Base-by-base conservation (phyloP, 2,888 invertebrate genomes). In the Spialia ferax region DNA sequence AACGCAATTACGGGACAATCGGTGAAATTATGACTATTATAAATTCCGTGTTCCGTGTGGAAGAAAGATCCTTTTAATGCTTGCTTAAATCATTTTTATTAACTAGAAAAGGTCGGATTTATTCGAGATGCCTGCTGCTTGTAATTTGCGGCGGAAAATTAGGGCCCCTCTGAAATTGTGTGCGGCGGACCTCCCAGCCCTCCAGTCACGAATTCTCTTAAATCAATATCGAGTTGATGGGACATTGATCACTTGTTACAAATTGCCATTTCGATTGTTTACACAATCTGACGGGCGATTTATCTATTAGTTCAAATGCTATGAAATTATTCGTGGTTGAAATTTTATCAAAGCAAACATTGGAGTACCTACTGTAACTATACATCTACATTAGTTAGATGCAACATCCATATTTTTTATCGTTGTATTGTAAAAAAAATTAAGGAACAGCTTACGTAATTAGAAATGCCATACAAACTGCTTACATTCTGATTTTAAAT, bases 1-100 rank as follows among this genome's bases (percentile, higher is more conserved):
- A 26, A 59, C 50, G 82, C 83, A 84, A 86, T 85, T 84, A 84
- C 79, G 79, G 80, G 79, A 85, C 85, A 86, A 86, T 88, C 81
- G 82, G 72, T 76, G 75, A 80, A 85, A 84, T 86, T 87, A 23
- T 15, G 54, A n/a, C 29, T n/a, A 85, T 85, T 88, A 90, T 88
- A 89, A 88, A 89, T 88, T 87, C 77, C 80, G 79, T 85, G 84
- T 86, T 85, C 84, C 85, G 80, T 79, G 82, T 81, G 79, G 77
- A 79, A 82, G 83, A 86, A 85, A 88, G 83, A 89, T 88, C 84
- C 85, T 85, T 88, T 88, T 89, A 89, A 89, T 89, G 89, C 84
- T 82, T 85, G 75, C 85, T 88, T 91, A 91, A 91, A 91, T 91
- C 89, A 91, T 91, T 90, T 91, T 91, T 91, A 91, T 91, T 87